Evolutionary conservation across 2,113 vertebrate species (phyloP).

Genomic region (Seriola aureovittata): DNA sequence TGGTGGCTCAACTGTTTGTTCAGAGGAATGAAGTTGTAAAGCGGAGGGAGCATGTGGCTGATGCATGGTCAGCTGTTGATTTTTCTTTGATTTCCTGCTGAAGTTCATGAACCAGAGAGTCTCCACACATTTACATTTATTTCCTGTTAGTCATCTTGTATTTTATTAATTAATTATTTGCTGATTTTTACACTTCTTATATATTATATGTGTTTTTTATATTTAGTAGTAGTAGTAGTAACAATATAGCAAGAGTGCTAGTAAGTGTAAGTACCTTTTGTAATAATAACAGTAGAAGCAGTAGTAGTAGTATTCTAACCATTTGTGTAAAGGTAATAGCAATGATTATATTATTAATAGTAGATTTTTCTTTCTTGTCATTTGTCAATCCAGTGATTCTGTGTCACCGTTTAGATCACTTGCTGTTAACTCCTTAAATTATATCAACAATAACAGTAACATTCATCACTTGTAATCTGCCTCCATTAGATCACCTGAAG

Average conservation of each 20-base stretch:
- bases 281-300: too few relatives aligned
- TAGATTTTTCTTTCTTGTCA: too few relatives aligned
- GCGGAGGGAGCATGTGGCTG: slow-evolving; percentile 1
- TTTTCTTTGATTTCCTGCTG: neutral
- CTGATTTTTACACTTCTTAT: neutral
- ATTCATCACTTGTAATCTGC: too few relatives aligned
- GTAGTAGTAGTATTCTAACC: too few relatives aligned
- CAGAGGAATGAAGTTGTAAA: slow-evolving; percentile 23
- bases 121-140: neutral
- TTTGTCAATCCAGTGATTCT: neutral
- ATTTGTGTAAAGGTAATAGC: neutral
- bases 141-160: neutral
- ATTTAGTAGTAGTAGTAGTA: neutral
- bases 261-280: too few relatives aligned
- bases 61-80: neutral
- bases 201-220: neutral
- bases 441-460: neutral
- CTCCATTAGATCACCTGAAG: neutral
- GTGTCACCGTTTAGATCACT: neutral
- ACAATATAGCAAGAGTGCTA: neutral
- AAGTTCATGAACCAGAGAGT: neutral
- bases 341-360: neutral
- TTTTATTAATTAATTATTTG: neutral
- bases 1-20: slow-evolving; percentile 41
- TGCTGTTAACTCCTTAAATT: neutral